A percentile compares a stretch with the other conserved stretches of the same genome.
phyloP scores from a whole-genome alignment of 2,888 invertebrate genomes.

The Rhogogaster chlorosoma region DNA sequence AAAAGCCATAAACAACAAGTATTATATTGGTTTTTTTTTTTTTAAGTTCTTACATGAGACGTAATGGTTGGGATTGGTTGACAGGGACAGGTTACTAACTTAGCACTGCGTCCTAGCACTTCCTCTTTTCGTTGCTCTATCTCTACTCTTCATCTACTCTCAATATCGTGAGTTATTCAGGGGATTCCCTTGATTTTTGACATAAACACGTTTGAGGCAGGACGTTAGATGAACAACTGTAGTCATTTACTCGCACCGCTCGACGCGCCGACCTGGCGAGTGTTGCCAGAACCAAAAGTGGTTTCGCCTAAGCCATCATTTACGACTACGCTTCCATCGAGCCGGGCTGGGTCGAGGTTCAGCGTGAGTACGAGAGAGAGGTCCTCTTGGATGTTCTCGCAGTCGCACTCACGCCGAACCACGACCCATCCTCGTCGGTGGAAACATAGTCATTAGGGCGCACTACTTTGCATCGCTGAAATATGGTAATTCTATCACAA shows the following conservation, averaged over 20 bases:
- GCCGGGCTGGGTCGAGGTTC: too few relatives aligned
- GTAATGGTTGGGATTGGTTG: neutral
- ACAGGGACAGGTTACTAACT: neutral
- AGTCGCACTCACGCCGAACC: too few relatives aligned
- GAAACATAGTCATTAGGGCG: too few relatives aligned
- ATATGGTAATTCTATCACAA: neutral
- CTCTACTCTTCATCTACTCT: neutral
- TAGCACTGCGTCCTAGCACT: neutral
- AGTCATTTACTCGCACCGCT: neutral
- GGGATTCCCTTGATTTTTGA: neutral
- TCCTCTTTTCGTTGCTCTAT: neutral
- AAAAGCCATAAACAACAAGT: neutral
- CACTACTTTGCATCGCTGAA: neutral
- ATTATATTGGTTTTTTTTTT: neutral
- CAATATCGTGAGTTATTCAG: neutral
- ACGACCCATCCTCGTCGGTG: too few relatives aligned
- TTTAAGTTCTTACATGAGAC: neutral
- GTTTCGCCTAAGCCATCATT: neutral
- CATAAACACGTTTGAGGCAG: neutral
- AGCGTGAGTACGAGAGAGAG: too few relatives aligned
- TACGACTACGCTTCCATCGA: too few relatives aligned
- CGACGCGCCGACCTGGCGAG: neutral
- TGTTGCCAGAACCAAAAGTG: neutral
- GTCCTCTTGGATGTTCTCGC: too few relatives aligned
- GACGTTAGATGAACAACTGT: neutral